Base-by-base conservation (phyloP, 2,113 vertebrate species). In the Campylomormyrus tamandua region DNA sequence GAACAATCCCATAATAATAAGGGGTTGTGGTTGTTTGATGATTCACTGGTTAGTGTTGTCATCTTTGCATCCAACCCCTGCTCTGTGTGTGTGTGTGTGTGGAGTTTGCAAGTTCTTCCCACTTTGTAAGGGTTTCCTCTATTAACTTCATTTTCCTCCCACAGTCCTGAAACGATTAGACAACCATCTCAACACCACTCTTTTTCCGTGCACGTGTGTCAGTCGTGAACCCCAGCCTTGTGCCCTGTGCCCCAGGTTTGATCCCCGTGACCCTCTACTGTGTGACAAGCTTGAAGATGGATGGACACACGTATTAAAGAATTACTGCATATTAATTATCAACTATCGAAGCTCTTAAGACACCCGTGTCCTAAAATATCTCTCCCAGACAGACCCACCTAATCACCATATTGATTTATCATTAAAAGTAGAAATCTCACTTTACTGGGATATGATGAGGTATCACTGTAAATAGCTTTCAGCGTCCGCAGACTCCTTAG, bases 371-470 rank as follows among this genome's bases (percentile, higher is more conserved):
- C 24, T 87, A 52, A 35, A 52, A 52, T 90, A 91, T 83, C 88
- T 45, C 49, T 90, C 91, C 90, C 58, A 62, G 90, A 89, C 62
- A 42, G 85, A n/a, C 83, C 10, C 9, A 85, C 80, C 91, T 93
- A 93, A 92, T 93, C 91, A 93, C 49, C 87, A 58, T 93, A 95
- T 94, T 92, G 94, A 94, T 89, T 93, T 58, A 90, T 94, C 93
- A 94, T 94, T 94, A 93, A 90, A 62, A 45, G 89, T 70, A 83
- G 50, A 89, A 87, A 90, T 92, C 87, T 74, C 39, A 84, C 50
- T 87, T 53, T 13, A 88, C 77, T 80, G 70, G 77, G 46, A 53
- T 66, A 83, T 31, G 52, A 89, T 58, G 48, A 27, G 35, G 24
- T 39, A 50, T 19, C 31, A 45, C 27, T 45, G 27, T 53, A 66